phyloP scores from a whole-genome alignment of 2,797 vertebrate species.

The Crotalus adamanteus region DNA sequence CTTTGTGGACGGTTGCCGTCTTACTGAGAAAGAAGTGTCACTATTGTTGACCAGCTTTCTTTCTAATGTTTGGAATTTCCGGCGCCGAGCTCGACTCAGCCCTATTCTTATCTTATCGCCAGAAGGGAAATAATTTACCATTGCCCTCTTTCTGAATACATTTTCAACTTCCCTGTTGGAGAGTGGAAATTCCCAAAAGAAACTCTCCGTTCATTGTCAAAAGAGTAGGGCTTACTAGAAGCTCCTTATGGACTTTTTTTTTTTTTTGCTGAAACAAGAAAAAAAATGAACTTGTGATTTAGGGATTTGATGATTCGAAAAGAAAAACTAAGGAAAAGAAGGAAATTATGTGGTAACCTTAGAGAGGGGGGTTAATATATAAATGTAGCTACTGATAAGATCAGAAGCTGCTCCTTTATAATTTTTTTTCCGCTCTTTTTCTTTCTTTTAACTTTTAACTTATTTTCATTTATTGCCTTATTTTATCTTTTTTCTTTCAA shows the following conservation, averaged over 20 bases:
- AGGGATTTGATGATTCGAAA: not conserved
- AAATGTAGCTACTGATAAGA: too few species aligned
- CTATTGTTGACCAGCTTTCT: not conserved
- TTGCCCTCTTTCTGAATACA: not conserved
- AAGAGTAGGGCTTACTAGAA: not conserved
- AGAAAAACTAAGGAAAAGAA: not conserved
- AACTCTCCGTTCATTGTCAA: not conserved
- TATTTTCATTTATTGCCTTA: not conserved
- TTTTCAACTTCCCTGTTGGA: not conserved
- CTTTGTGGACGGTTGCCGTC: not conserved
- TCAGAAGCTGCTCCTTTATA: too few species aligned
- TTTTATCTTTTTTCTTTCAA: not conserved
- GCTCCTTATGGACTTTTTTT: not conserved
- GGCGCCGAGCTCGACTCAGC: not conserved
- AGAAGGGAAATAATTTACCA: not conserved
- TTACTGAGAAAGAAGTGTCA: not conserved
- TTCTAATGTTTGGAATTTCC: not conserved
- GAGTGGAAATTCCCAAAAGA: not conserved
- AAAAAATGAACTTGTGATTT: not conserved
- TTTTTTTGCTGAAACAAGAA: not conserved
- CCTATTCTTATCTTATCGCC: not conserved
- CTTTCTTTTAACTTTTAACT: not conserved
- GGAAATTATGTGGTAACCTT: not conserved
- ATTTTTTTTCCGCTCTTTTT: not conserved
- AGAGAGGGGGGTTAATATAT: not conserved